These are phyloP conservation scores for Synergus gifuensis DNA, from an alignment of 2,888 invertebrate species.

Conservation along the genomic window DNA sequence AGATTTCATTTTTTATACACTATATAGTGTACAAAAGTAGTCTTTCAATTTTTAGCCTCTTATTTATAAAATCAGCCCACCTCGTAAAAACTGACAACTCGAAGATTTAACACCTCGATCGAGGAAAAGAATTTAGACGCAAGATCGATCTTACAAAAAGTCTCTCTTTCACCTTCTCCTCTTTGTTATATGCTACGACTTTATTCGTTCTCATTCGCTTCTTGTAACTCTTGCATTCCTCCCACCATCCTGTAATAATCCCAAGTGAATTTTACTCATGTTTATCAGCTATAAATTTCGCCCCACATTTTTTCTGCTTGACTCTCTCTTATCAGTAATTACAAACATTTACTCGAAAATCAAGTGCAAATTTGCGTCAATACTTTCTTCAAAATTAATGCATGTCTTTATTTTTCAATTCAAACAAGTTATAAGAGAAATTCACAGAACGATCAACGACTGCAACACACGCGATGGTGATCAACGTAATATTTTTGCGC, in stretches of 20 bases:
- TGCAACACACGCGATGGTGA: not conserved
- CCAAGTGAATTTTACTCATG: not conserved
- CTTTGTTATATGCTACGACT: constrained; percentile 10
- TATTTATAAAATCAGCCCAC: not conserved
- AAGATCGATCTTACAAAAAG: constrained; percentile 19
- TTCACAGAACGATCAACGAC: not conserved
- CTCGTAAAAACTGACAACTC: constrained; percentile 12
- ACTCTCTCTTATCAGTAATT: constrained; percentile 2
- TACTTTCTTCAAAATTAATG: not conserved
- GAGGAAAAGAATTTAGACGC: constrained; percentile 42
- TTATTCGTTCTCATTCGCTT: constrained; percentile 45
- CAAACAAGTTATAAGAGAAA: constrained; percentile 3
- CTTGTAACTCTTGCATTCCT: constrained; percentile 27
- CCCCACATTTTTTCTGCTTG: not conserved
- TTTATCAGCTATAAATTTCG: not conserved
- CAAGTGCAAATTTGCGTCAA: not conserved
- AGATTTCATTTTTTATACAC: too few species aligned
- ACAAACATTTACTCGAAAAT: not conserved
- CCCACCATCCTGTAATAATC: constrained; percentile 3
- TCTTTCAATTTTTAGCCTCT: not conserved
- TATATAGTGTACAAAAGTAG: not conserved
- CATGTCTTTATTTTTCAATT: not conserved
- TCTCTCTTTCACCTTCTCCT: not conserved
- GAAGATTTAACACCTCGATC: constrained; percentile 12
- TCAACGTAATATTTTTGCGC: not conserved